These are phyloP conservation scores for Campoletis sonorensis DNA, from an alignment of 1,140 invertebrate species.

Conservation along the genomic window DNA sequence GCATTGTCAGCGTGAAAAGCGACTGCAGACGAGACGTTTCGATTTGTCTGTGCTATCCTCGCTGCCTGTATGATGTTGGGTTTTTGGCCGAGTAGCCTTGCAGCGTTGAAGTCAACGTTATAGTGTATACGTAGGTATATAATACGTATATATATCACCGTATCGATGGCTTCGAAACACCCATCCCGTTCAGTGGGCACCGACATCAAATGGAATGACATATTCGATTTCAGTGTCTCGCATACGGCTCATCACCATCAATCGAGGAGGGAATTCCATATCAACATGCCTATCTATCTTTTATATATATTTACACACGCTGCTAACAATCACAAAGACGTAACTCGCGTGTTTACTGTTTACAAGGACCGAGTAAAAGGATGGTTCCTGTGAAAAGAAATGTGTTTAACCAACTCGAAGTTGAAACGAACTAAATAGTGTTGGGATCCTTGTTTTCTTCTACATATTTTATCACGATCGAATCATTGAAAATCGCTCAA, in stretches of 20 bases:
- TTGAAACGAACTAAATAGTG: too few species aligned
- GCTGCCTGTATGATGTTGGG: constrained; percentile 12
- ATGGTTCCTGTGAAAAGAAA: too few species aligned
- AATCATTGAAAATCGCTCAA: too few species aligned
- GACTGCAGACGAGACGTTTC: constrained; percentile 31
- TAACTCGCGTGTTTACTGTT: background rate
- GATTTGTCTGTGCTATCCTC: constrained; percentile 6
- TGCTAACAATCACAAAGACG: background rate
- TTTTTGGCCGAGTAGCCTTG: constrained; percentile 13
- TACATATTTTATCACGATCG: too few species aligned
- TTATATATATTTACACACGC: background rate
- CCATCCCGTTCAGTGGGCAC: background rate
- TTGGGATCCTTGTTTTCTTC: too few species aligned
- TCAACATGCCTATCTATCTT: background rate
- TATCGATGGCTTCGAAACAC: constrained; percentile 27
- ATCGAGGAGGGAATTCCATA: background rate
- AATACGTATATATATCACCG: background rate
- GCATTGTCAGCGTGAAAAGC: background rate
- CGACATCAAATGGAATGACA: constrained; percentile 50
- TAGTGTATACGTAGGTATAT: background rate
- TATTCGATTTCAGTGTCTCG: constrained; percentile 48
- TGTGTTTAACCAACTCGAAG: too few species aligned
- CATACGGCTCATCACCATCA: constrained; percentile 17
- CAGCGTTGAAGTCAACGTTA: constrained; percentile 1
- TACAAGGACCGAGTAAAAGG: too few species aligned